A percentile compares a stretch with the other conserved stretches of the same genome.
Evolutionary conservation across 2,797 vertebrate species (phyloP).

Genomic region (Huso huso): DNA sequence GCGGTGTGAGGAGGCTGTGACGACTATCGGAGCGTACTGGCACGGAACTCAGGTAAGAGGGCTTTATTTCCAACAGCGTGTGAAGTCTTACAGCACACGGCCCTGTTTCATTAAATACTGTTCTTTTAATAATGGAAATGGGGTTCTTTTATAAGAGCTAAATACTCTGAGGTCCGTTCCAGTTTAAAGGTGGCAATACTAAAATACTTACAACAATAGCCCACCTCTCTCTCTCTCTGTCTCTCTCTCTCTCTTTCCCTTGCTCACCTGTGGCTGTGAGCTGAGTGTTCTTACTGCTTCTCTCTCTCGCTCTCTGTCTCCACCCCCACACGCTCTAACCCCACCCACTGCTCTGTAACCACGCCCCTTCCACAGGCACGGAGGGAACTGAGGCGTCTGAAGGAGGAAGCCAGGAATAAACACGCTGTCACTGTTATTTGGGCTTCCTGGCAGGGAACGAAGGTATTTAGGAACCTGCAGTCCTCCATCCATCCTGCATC

Average conservation of each 20-base stretch:
- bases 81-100: too few species aligned
- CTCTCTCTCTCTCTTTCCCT: constrained; percentile 36
- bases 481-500: constrained; percentile 19
- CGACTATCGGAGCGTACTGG: constrained; percentile 87
- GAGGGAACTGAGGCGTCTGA: constrained; percentile 90
- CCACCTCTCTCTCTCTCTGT: constrained; percentile 28
- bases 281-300: constrained; percentile 1
- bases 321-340: constrained; percentile 17
- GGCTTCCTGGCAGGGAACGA: constrained; percentile 95
- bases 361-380: constrained; percentile 70
- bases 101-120: too few species aligned
- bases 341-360: neutral
- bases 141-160: too few species aligned
- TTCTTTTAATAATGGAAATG: too few species aligned
- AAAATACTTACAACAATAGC: constrained; percentile 2
- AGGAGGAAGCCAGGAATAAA: constrained; percentile 89
- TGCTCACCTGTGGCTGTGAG: constrained; percentile 36
- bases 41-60: constrained; percentile 83
- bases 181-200: too few species aligned
- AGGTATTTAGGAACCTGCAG: constrained; percentile 71
- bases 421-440: constrained; percentile 95
- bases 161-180: too few species aligned
- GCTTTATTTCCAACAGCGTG: neutral
- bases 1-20: constrained; percentile 80
- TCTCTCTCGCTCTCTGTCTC: constrained; percentile 4